These are phyloP conservation scores for Callyntrura sp. DNA, from an alignment of 2,888 invertebrate genomes.

Conservation along the genomic window DNA sequence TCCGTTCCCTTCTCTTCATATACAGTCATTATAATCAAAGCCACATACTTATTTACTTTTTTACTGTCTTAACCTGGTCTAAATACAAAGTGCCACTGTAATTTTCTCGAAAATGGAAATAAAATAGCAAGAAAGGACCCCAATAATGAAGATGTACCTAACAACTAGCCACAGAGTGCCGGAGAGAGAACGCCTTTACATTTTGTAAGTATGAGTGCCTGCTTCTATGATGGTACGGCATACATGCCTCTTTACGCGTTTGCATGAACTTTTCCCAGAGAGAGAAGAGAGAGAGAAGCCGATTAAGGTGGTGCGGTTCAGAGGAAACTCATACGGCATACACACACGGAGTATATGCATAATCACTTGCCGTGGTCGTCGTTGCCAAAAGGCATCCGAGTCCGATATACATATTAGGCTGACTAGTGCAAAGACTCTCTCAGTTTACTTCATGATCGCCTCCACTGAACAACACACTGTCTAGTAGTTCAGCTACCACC, in stretches of 20 bases:
- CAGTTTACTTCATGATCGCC: slow-evolving; percentile 78
- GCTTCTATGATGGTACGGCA: neutral
- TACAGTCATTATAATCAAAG: slow-evolving; percentile 14
- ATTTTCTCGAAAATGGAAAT: slow-evolving; percentile 34
- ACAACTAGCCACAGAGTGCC: neutral
- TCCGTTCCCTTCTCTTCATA: slow-evolving; percentile 3
- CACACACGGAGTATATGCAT: slow-evolving; percentile 52
- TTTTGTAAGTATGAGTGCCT: neutral
- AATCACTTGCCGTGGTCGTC: slow-evolving; percentile 6
- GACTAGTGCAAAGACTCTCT: slow-evolving; percentile 59
- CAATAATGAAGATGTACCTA: neutral
- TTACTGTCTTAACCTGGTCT: neutral
- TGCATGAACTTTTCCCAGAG: slow-evolving; percentile 52
- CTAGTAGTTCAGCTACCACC: slow-evolving; percentile 1
- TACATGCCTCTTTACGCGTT: slow-evolving; percentile 21
- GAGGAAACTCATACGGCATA: slow-evolving; percentile 27
- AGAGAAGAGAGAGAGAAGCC: slow-evolving; percentile 25
- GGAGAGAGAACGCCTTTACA: neutral
- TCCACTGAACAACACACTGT: slow-evolving; percentile 66
- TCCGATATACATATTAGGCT: slow-evolving; percentile 59
- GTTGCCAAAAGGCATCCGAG: slow-evolving; percentile 47
- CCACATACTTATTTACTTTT: slow-evolving; percentile 27
- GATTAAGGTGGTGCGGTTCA: slow-evolving; percentile 42
- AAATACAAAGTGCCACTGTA: neutral
- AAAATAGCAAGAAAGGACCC: slow-evolving; percentile 42